Percentiles rank a stretch among this genome's conserved stretches.
phyloP scores from a whole-genome alignment of 2,888 invertebrate genomes.

The Harmothoe impar region DNA sequence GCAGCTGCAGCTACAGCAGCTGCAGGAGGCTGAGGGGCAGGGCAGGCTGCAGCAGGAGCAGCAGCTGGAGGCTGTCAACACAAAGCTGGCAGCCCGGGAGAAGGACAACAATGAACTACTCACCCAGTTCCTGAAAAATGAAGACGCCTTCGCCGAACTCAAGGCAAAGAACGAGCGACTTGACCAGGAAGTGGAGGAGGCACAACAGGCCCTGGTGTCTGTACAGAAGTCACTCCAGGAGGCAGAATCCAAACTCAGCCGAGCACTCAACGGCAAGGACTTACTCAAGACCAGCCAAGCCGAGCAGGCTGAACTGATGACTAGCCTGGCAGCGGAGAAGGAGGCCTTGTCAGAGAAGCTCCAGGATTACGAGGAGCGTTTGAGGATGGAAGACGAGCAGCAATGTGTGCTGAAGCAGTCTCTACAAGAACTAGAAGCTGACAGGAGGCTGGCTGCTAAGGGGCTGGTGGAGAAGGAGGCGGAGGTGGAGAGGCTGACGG shows the following conservation, averaged over 20 bases:
- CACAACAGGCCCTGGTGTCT: not conserved
- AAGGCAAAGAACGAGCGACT: not conserved
- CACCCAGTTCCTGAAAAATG: constrained; percentile 26
- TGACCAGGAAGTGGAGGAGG: not conserved
- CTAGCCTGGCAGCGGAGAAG: not conserved
- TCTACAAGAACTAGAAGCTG: not conserved
- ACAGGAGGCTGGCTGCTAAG: not conserved
- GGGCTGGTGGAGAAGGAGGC: not conserved
- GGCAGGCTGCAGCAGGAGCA: not conserved
- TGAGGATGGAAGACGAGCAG: not conserved
- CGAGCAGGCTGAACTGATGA: not conserved
- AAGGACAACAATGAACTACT: constrained; percentile 45
- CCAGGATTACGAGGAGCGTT: not conserved
- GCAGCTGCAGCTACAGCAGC: not conserved
- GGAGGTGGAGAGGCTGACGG: not conserved
- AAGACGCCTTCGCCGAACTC: not conserved
- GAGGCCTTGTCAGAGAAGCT: not conserved
- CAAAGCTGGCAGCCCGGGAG: constrained; percentile 9
- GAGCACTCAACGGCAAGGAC: not conserved
- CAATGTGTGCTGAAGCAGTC: not conserved
- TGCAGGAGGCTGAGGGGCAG: not conserved
- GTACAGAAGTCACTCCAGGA: not conserved
- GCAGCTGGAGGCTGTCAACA: not conserved
- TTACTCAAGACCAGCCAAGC: not conserved
- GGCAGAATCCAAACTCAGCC: not conserved